These are phyloP conservation scores for Campoletis sonorensis DNA, from an alignment of 1,140 invertebrate species.

Conservation along the genomic window DNA sequence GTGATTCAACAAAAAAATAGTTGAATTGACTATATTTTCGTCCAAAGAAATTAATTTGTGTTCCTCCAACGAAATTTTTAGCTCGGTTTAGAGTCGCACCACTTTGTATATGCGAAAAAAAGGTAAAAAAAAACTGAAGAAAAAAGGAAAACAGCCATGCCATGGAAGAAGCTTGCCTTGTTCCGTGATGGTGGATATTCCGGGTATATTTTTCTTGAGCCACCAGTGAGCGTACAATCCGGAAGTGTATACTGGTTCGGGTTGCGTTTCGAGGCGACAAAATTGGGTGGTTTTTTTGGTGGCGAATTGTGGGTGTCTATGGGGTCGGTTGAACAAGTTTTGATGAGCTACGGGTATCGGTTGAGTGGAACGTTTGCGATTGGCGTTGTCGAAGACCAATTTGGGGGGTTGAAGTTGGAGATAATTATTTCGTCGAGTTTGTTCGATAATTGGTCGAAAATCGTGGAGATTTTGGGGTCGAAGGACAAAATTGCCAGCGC, in stretches of 20 bases:
- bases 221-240: slow-evolving; percentile 94
- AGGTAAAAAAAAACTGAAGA: slow-evolving; percentile 55
- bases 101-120: no score
- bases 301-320: slow-evolving; percentile 46
- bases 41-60: no score
- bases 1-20: no score
- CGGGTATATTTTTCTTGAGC: slow-evolving; percentile 89
- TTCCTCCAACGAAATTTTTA: no score
- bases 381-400: slow-evolving; percentile 40
- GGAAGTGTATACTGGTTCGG: slow-evolving; percentile 81
- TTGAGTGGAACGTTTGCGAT: slow-evolving; percentile 59
- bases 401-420: neutral
- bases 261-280: slow-evolving; percentile 48
- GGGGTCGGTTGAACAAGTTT: slow-evolving; percentile 52
- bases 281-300: slow-evolving; percentile 41
- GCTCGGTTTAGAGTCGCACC: no score
- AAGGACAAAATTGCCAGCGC: no score
- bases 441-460: no score
- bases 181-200: slow-evolving; percentile 72
- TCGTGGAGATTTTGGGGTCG: no score
- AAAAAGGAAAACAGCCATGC: slow-evolving; percentile 73
- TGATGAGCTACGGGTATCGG: slow-evolving; percentile 60
- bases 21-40: no score
- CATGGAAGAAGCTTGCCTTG: slow-evolving; percentile 78
- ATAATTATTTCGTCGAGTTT: no score